A percentile compares a stretch with the other conserved stretches of the same genome.
These are phyloP conservation scores for Pteruthius melanotis DNA, from an alignment of 2,113 vertebrate species.

Conservation along the genomic window DNA sequence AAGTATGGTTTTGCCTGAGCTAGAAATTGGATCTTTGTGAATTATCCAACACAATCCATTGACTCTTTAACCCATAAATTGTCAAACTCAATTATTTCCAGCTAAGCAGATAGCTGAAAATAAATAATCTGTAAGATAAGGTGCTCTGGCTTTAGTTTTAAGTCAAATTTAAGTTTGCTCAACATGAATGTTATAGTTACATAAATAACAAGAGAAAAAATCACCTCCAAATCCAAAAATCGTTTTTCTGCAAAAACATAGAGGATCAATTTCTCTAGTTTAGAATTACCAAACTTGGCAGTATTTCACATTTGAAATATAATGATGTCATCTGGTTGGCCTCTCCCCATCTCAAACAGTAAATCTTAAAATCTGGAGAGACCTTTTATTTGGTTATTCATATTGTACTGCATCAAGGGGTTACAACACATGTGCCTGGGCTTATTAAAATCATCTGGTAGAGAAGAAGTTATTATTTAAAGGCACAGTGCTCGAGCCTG, in stretches of 20 bases:
- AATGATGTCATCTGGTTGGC: slow-evolving; percentile 83
- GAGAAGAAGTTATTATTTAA: slow-evolving; percentile 68
- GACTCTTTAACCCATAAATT: slow-evolving; percentile 36
- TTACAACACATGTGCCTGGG: slow-evolving; percentile 77
- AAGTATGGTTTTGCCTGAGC: slow-evolving; percentile 12
- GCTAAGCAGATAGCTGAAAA: slow-evolving; percentile 31
- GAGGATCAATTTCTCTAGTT: slow-evolving; percentile 76
- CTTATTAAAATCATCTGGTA: slow-evolving; percentile 82
- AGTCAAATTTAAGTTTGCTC: slow-evolving; percentile 50
- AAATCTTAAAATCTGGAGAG: slow-evolving; percentile 79
- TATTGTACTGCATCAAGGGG: slow-evolving; percentile 78
- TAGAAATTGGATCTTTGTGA: slow-evolving; percentile 12
- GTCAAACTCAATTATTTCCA: slow-evolving; percentile 44
- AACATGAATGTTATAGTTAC: slow-evolving; percentile 35
- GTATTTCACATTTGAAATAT: slow-evolving; percentile 71
- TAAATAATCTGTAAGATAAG: slow-evolving; percentile 54
- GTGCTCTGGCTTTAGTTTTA: slow-evolving; percentile 7
- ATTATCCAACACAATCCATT: slow-evolving; percentile 34
- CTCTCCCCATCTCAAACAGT: slow-evolving; percentile 79
- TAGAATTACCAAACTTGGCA: slow-evolving; percentile 76
- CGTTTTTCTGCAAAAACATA: slow-evolving; percentile 49
- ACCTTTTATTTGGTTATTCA: slow-evolving; percentile 83
- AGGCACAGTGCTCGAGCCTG: slow-evolving; percentile 49
- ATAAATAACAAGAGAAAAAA: slow-evolving; percentile 64
- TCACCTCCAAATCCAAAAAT: slow-evolving; percentile 60